Conservation (phyloP, 2,888 invertebrate species). For the Nesidiocoris tenuis region DNA sequence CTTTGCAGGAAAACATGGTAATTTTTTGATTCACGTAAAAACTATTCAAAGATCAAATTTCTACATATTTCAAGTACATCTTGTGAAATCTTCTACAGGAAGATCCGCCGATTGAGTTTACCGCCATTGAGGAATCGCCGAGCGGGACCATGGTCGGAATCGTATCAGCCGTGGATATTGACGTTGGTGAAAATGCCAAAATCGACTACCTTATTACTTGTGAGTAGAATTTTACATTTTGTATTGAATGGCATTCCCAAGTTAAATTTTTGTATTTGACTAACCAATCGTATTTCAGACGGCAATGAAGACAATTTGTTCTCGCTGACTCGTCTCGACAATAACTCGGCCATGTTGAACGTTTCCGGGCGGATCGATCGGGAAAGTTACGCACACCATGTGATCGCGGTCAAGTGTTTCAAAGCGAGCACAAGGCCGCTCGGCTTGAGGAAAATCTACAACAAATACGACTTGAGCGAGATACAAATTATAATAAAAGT, state of each 20-base stretch:
- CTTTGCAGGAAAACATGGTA: no score
- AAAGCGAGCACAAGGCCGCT: constrained; percentile 55
- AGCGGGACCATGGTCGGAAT: constrained; percentile 67
- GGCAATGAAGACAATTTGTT: constrained; percentile 71
- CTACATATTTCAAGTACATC: no score
- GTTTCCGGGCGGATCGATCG: constrained; percentile 66
- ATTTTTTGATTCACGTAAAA: no score
- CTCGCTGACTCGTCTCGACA: constrained; percentile 62
- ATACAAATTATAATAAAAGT: constrained; percentile 66
- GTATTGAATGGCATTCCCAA: background rate
- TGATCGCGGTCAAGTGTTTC: constrained; percentile 70
- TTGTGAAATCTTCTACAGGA: no score
- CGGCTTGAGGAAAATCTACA: constrained; percentile 60
- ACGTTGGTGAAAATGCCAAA: constrained; percentile 71
- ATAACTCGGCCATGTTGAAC: constrained; percentile 65
- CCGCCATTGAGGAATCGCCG: constrained; percentile 66
- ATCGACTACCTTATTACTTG: constrained; percentile 72
- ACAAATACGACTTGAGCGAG: constrained; percentile 68
- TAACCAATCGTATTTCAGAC: constrained; percentile 59
- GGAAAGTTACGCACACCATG: constrained; percentile 61
- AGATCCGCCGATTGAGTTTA: constrained; percentile 65
- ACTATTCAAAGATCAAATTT: no score
- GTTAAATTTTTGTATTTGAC: no score
- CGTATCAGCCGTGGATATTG: constrained; percentile 71
- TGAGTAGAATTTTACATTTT: constrained; percentile 51